Evolutionary conservation across 2,113 vertebrate species (phyloP).

Genomic region (Loxodonta africana): DNA sequence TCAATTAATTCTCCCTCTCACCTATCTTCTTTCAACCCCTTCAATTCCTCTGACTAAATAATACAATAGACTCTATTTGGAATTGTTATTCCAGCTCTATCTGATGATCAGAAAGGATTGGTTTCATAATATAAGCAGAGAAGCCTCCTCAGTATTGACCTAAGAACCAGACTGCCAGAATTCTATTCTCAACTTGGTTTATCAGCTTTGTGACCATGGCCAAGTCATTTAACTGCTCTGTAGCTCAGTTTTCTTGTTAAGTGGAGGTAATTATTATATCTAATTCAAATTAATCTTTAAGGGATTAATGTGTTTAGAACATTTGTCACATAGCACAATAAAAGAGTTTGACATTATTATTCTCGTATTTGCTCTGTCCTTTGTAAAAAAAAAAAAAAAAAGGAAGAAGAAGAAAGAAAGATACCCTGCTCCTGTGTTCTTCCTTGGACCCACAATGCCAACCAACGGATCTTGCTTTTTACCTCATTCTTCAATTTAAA

Average conservation of each 20-base stretch:
- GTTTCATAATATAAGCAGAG: neutral
- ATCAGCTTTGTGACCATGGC: neutral
- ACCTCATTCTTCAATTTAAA: neutral
- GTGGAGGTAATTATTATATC: neutral
- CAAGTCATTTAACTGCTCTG: neutral
- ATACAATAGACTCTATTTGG: neutral
- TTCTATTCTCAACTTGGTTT: neutral
- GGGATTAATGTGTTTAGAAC: neutral
- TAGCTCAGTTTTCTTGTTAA: neutral
- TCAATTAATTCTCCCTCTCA: neutral
- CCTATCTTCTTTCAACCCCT: neutral
- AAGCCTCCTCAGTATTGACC: neutral
- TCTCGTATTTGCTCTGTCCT: neutral
- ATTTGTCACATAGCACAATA: neutral
- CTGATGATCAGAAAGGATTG: neutral
- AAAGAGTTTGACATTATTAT: neutral
- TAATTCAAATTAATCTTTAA: neutral
- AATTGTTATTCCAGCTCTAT: neutral
- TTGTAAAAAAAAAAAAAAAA: too few species aligned
- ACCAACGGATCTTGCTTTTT: neutral
- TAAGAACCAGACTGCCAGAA: neutral
- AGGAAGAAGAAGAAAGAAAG: neutral
- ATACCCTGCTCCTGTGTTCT: neutral
- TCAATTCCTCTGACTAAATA: neutral
- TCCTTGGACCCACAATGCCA: neutral